Evolutionary conservation across 2,888 invertebrate species (phyloP).

Genomic region (Eudemis profundana): DNA sequence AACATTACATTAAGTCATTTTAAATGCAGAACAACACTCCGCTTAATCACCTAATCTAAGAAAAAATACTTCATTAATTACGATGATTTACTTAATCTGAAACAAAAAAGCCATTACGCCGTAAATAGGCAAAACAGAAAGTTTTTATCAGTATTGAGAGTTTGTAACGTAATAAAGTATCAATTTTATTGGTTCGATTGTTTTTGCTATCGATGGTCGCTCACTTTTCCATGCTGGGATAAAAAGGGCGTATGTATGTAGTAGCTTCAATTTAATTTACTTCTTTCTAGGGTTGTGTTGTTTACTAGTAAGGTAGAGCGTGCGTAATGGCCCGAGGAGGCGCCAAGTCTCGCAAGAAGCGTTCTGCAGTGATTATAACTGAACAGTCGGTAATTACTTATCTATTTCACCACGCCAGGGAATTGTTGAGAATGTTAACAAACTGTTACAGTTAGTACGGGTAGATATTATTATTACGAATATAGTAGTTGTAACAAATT

Average conservation of each 20-base stretch:
- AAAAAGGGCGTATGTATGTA: not conserved
- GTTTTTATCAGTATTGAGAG: constrained; percentile 16
- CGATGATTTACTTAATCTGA: not conserved
- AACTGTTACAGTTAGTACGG: not conserved
- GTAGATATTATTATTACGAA: not conserved
- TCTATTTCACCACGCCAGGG: constrained; percentile 28
- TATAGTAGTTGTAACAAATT: too few relatives aligned
- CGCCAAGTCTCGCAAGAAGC: constrained; percentile 46
- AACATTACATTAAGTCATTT: not conserved
- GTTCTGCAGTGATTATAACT: constrained; percentile 25
- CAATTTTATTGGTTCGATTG: constrained; percentile 37
- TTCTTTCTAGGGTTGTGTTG: not conserved
- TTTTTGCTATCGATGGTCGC: constrained; percentile 36
- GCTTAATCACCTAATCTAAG: not conserved
- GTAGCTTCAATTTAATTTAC: not conserved
- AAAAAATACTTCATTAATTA: constrained; percentile 3
- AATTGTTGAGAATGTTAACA: constrained; percentile 7
- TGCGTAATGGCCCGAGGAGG: constrained; percentile 51
- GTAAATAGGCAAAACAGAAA: constrained; percentile 13
- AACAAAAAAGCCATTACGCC: constrained; percentile 8
- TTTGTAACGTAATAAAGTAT: constrained; percentile 31
- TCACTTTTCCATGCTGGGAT: not conserved
- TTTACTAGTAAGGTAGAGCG: not conserved
- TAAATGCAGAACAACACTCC: not conserved
- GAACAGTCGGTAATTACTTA: constrained; percentile 27